phyloP scores from a whole-genome alignment of 1,140 invertebrate species.

The Drosophila subobscura region DNA sequence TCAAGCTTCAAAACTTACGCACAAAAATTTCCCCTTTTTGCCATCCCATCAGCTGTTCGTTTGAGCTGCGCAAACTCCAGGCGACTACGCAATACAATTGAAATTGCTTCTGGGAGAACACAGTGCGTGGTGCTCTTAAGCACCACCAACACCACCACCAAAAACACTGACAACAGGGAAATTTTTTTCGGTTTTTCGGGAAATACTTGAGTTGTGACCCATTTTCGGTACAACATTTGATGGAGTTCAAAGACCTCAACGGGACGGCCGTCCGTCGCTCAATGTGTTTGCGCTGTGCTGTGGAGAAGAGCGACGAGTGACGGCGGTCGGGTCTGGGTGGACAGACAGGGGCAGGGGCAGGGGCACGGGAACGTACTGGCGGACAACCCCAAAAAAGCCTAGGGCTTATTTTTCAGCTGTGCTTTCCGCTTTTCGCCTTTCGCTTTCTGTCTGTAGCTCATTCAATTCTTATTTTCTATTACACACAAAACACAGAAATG shows the following conservation, averaged over 20 bases:
- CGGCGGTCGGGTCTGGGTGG: not conserved
- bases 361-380: not conserved
- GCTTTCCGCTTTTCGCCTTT: constrained; percentile 43
- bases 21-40: constrained; percentile 18
- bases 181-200: constrained; percentile 50
- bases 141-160: not conserved
- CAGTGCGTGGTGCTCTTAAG: constrained; percentile 17
- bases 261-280: constrained; percentile 3
- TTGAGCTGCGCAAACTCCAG: constrained; percentile 65
- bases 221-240: constrained; percentile 63
- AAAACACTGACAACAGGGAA: constrained; percentile 25
- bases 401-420: constrained; percentile 56
- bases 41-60: constrained; percentile 45
- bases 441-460: constrained; percentile 68
- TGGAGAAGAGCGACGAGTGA: not conserved
- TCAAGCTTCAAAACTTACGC: too few species aligned
- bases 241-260: constrained; percentile 71
- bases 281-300: not conserved
- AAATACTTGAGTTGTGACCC: constrained; percentile 64
- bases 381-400: constrained; percentile 64
- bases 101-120: constrained; percentile 57
- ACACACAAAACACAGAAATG: constrained; percentile 32
- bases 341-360: not conserved
- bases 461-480: constrained; percentile 43
- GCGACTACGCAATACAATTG: constrained; percentile 73